Evolutionary conservation across 2,113 vertebrate genomes (phyloP), one percentile per base, ranked within the genome.

Genomic region (Capricornis sumatraensis): DNA sequence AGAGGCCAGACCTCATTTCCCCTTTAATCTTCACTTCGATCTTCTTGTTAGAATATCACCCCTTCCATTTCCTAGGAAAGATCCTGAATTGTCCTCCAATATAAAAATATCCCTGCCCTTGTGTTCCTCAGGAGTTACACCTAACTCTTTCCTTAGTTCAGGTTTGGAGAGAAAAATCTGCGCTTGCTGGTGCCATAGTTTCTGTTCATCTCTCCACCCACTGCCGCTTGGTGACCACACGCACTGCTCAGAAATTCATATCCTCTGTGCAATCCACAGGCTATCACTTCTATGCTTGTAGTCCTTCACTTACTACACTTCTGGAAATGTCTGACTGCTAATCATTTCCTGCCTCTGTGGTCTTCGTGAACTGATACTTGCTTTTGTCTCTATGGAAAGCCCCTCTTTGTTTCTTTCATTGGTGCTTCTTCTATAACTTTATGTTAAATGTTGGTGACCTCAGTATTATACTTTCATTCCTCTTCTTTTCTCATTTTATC

Each of bases 201-300:
- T 89, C 23, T 13, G 30, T 83, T 57, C 7, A 30, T 15, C 28
- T 28, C 33, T 33, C 17, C 6, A 43, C 17, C 4, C 33, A 43
- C n/a, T 36, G 21, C 52, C 40, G n/a, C 12, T 14, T 67, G 85
- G 87, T 30, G 33, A 30, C 58, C 53, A 62, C 6, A 28, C 2
- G 5, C n/a, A 19, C 25, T 19, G 1, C 1, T 55, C 8, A 5
- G 33, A 57, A 45, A n/a, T 19, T 0, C 36, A 13, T 3, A 25
- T 28, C 57, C 62, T 40, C 58, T 2, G 0, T 21, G 16, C 21
- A 3, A 3, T 13, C 52, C 45, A 25, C 36, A 27, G 36, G 36
- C 23, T 76, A 27, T 76, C 19, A 25, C 36, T 6, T 21, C n/a
- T 21, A 5, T 5, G 9, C 64, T 6, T 36, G n/a, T 3, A 71